Percentiles rank a stretch among this genome's conserved stretches.
Conservation (phyloP, 2,797 vertebrate species). For the Premnoplex brunnescens region DNA sequence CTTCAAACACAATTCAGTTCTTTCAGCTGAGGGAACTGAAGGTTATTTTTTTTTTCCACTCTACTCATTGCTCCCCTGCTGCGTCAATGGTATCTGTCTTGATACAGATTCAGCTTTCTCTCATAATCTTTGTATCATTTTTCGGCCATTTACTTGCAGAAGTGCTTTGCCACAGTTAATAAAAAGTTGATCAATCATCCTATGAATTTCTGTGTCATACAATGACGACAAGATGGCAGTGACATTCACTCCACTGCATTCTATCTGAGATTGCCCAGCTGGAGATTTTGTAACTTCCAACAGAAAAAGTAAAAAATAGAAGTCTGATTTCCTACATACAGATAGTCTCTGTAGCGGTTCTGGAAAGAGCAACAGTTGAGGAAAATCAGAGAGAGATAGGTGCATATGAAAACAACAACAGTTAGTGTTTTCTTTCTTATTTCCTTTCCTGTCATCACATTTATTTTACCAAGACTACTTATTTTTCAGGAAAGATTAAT, state of each 20-base stretch:
- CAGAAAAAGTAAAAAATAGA: neutral
- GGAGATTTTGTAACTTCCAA: neutral
- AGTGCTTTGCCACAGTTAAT: neutral
- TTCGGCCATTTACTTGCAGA: neutral
- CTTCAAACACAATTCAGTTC: neutral
- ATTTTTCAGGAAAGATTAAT: neutral
- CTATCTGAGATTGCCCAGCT: neutral
- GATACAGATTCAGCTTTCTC: neutral
- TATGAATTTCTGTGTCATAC: neutral
- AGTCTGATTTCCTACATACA: neutral
- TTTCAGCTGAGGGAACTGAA: neutral
- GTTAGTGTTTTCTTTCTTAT: neutral
- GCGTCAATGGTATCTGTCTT: neutral
- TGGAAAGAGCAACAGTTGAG: neutral
- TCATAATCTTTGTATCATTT: fast-evolving
- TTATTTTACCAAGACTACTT: neutral
- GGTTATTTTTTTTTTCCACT: neutral
- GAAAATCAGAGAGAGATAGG: neutral
- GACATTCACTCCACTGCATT: neutral
- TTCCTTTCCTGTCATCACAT: neutral
- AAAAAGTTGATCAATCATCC: neutral
- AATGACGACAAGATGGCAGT: neutral
- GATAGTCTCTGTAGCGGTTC: neutral
- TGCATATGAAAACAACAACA: neutral
- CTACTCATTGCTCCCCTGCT: neutral